A percentile compares a stretch with the other conserved stretches of the same genome.
These are phyloP conservation scores for Eumaeus atala DNA, from an alignment of 1,140 invertebrate species.

Conservation along the genomic window DNA sequence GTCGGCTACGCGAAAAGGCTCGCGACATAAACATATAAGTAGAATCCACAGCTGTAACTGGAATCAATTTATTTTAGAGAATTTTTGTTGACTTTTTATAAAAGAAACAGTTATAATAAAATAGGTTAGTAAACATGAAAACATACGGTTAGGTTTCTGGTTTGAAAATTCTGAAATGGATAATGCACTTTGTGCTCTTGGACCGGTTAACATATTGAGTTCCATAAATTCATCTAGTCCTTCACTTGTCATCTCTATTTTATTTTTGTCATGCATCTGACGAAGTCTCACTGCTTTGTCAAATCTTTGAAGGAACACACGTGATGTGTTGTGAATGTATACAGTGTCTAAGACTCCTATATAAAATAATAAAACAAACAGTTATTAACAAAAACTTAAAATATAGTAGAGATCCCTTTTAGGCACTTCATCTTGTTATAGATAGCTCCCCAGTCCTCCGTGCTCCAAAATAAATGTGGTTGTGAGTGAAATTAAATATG, in stretches of 20 bases:
- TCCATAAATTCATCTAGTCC: conserved; percentile 59
- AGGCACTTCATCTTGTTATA: no score
- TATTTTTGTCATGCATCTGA: conserved; percentile 53
- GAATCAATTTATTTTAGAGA: conserved; percentile 14
- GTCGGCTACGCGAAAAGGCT: conserved; percentile 36
- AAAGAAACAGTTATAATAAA: not conserved
- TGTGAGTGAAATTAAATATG: no score
- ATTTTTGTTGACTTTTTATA: no score
- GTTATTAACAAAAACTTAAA: no score
- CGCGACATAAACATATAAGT: conserved; percentile 52
- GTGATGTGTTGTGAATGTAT: conserved; percentile 47
- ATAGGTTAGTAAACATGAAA: not conserved
- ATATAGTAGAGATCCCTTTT: no score
- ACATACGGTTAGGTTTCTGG: conserved; percentile 45
- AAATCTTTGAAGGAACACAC: conserved; percentile 53
- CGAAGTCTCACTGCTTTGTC: conserved; percentile 55
- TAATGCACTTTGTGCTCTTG: conserved; percentile 43
- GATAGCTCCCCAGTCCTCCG: no score
- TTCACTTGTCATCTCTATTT: conserved; percentile 35
- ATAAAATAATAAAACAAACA: no score
- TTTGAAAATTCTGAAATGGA: conserved; percentile 44
- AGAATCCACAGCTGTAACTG: conserved; percentile 52
- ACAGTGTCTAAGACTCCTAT: conserved; percentile 49
- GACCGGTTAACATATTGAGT: conserved; percentile 52
- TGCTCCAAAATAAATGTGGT: no score